Conservation (phyloP, 2,888 invertebrate species). For the Cryptus armator region DNA sequence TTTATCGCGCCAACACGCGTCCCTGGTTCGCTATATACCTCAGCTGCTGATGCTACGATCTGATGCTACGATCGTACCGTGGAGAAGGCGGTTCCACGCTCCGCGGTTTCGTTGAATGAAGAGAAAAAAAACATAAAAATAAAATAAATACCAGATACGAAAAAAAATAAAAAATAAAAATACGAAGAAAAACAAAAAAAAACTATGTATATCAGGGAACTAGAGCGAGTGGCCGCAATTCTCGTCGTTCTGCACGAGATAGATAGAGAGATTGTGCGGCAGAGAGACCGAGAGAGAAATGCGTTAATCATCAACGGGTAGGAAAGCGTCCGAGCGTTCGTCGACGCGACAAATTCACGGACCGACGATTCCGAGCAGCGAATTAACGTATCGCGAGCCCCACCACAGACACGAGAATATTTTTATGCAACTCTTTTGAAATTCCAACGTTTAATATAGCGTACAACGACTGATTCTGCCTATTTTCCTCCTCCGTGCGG, state of each 20-base stretch:
- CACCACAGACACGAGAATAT: slow-evolving; percentile 17
- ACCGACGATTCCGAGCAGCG: slow-evolving; percentile 50
- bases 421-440: slow-evolving; percentile 4
- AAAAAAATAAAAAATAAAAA: slow-evolving; percentile 6
- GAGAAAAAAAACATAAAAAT: slow-evolving; percentile 7
- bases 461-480: neutral
- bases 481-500: neutral
- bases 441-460: neutral
- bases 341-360: slow-evolving; percentile 57
- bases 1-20: slow-evolving; percentile 60
- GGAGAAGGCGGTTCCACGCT: slow-evolving; percentile 49
- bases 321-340: slow-evolving; percentile 57
- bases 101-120: slow-evolving; percentile 58
- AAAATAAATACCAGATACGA: neutral
- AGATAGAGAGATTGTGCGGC: slow-evolving; percentile 2
- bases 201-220: neutral
- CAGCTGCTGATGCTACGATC: slow-evolving; percentile 38
- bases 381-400: slow-evolving; percentile 54
- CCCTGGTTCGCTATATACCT: slow-evolving; percentile 44
- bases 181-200: slow-evolving; percentile 11
- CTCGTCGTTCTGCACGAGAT: slow-evolving; percentile 8
- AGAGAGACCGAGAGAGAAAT: slow-evolving; percentile 11
- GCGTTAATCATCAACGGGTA: slow-evolving; percentile 58
- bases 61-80: neutral
- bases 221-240: slow-evolving; percentile 27